These are phyloP conservation scores for Conger conger DNA, from an alignment of 2,113 vertebrate genomes.

Conservation along the genomic window DNA sequence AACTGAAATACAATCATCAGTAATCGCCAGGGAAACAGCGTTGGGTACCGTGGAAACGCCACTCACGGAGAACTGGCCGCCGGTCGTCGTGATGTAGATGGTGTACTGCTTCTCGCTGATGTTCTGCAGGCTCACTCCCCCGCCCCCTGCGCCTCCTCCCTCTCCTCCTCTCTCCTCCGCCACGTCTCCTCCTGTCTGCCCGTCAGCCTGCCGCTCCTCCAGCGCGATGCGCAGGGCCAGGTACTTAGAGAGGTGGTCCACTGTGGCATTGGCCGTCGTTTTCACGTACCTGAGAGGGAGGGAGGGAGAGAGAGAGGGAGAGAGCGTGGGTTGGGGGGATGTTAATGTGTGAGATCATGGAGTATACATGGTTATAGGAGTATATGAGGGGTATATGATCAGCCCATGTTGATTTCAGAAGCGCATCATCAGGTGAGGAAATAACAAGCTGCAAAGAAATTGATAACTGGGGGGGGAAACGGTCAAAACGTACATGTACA, in stretches of 20 bases:
- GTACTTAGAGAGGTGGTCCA: conserved; percentile 89
- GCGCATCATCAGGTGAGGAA: no score
- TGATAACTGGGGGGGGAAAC: no score
- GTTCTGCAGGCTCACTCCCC: conserved; percentile 44
- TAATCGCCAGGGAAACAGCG: neutral
- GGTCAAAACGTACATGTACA: no score
- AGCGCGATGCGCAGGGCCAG: conserved; percentile 83
- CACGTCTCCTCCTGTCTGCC: conserved; percentile 29
- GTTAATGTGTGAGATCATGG: no score
- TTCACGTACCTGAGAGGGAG: conserved; percentile 75
- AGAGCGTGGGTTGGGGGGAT: no score
- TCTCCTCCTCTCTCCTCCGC: conserved; percentile 34
- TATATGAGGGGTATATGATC: no score
- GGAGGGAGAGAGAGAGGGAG: neutral
- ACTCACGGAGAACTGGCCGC: conserved; percentile 82
- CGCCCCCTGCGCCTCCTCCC: conserved; percentile 19
- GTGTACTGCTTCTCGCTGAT: conserved; percentile 88
- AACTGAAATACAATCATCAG: neutral
- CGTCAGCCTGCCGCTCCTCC: conserved; percentile 66
- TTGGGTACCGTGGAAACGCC: neutral
- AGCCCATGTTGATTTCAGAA: no score
- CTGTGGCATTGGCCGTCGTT: conserved; percentile 85
- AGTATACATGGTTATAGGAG: no score
- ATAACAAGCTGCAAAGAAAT: no score
- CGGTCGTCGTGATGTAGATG: conserved; percentile 81